Base-by-base conservation (phyloP, 37 sponge, comb jelly and placozoan genomes). In the Beroe forskalii region DNA sequence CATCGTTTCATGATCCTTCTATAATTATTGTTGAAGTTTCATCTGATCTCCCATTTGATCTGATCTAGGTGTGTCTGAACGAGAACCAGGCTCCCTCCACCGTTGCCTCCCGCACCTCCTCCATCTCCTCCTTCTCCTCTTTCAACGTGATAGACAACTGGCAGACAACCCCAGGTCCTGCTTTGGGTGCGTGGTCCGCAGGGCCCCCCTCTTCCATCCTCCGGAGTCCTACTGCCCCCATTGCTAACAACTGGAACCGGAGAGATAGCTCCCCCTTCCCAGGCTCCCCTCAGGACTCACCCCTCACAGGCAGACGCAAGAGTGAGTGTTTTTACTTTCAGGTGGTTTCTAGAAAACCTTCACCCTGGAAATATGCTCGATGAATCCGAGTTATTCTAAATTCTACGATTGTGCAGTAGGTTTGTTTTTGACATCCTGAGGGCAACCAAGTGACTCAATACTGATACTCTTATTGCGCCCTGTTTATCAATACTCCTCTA, bases 201-300 rank as follows among this genome's bases (percentile, higher is more conserved):
- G 86, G 86, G 12, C 86, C 86, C 9, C 86, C 86, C 20, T 23
- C 55, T 12, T 33, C 72, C 38, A 28, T 69, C 14, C 19, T 32
- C 1, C 36, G 36, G 17, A 36, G 72, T 9, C 36, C 36, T 32
- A 20, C 33, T 36, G 27, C 12, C 14, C n/a, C n/a, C n/a, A n/a
- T n/a, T n/a, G 25, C 66, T 20, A 8, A 24, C 25, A 24, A 63
- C 25, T 14, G 33, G 17, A 28, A 14, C 38, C 28, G 72, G 32
- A 1, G 72, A 36, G 72, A 69, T 33, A 69, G 72, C 32, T 69
- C 72, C 38, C 72, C 72, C 9, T 69, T 36, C 72, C 32, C 72
- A 20, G 32, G 12, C 39, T 69, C 72, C 1, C 72, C 72, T 9
- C 27, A 36, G 1, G 32, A 32, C 37, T 69, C 72, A 1, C 72